Evolutionary conservation across 2,888 invertebrate species (phyloP), one percentile per base, ranked within the genome.

Genomic region (Microchrysa polita): DNA sequence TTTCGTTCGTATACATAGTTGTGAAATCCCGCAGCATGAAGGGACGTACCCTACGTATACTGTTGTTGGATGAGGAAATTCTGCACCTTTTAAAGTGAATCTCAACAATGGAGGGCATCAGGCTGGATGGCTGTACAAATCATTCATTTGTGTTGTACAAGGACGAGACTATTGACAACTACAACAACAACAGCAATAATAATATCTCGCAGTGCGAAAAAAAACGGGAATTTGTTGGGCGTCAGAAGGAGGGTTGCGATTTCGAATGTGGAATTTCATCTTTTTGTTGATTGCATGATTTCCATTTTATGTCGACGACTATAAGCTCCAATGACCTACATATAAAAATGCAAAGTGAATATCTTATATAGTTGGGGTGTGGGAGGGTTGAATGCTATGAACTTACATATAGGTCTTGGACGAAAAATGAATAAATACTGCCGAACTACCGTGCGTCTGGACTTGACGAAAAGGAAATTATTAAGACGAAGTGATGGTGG

Each of bases 231-330:
- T 2, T 42, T 42, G 12, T 42, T 42, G 16, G 63, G 40, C n/a
- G n/a, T n/a, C n/a, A 34, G 27, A 34, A 34, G 27, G n/a, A n/a
- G n/a, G n/a, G n/a, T n/a, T n/a, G 27, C 27, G 7, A 5, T 34
- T 2, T 34, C 27, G 27, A 34, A 5, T 34, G 44, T 65, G 65
- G 65, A 65, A 44, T 44, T 65, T 65, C 44, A 22, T 42, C 44
- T 44, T 59, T 34, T 65, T 65, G 65, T 65, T 44, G 65, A 65
- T 65, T 65, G 5, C 65, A 44, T 14, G 20, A 44, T 44, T 48
- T 48, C 48, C 22, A 65, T 65, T 20, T 20, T 44, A 44, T 65
- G 44, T 65, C 44, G 20, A 61, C 14, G 18, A 22, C 48, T 48
- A n/a, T n/a, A 7, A 34, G 27, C 27, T 34, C 27, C 2, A 34